A percentile compares a stretch with the other conserved stretches of the same genome.
Conservation (phyloP, 2,888 invertebrate species). For the Phytoseiulus persimilis region DNA sequence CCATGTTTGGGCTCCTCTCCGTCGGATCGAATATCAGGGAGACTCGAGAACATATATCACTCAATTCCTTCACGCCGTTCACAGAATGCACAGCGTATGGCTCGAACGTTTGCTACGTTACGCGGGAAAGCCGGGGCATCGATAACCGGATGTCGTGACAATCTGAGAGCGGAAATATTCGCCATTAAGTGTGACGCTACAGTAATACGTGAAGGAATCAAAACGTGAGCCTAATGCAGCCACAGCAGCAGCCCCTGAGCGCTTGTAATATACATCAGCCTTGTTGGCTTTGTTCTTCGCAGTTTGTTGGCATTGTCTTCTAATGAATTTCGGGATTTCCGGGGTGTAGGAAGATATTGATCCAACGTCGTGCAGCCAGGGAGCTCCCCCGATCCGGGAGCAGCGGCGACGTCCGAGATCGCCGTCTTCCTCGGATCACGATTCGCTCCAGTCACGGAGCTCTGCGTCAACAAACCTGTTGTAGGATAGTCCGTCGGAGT, state of each 20-base stretch:
- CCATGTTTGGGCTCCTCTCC: not conserved
- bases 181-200: not conserved
- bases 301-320: no score
- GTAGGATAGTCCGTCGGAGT: no score
- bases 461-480: no score
- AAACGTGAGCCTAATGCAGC: not conserved
- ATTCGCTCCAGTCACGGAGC: no score
- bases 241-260: not conserved
- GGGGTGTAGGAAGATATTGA: no score
- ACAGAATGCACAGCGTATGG: not conserved
- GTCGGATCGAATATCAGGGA: no score
- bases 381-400: no score
- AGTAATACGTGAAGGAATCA: not conserved
- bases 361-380: no score
- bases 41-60: not conserved
- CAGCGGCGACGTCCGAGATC: no score
- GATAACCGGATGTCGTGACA: not conserved
- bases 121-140: not conserved
- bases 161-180: not conserved
- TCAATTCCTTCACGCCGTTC: not conserved
- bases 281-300: no score
- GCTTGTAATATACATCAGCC: not conserved
- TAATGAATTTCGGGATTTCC: no score
- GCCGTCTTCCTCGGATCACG: no score
- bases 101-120: not conserved